Evolutionary conservation across 2,888 invertebrate genomes (phyloP).

Genomic region (Drosophila borealis): DNA sequence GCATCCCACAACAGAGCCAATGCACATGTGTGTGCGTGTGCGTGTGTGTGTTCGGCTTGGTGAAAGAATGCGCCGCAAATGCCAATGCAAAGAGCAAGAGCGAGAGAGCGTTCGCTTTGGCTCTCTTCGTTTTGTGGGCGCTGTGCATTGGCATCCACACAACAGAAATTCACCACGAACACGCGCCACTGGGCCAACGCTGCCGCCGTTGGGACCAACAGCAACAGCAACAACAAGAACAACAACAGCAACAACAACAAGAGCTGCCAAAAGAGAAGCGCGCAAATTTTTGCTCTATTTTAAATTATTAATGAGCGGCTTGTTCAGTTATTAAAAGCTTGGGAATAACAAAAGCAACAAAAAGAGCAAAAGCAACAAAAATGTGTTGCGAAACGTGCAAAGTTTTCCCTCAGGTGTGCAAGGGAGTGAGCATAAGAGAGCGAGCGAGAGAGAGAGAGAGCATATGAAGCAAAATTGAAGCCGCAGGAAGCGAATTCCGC

Average conservation of each 20-base stretch:
- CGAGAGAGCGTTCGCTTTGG: conserved; percentile 2
- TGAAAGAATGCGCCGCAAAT: conserved; percentile 55
- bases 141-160: conserved; percentile 55
- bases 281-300: conserved; percentile 76
- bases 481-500: conserved; percentile 38
- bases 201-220: conserved; percentile 27
- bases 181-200: conserved; percentile 58
- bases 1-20: conserved; percentile 52
- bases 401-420: conserved; percentile 32
- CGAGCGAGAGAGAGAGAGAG: neutral
- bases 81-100: conserved; percentile 55
- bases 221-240: conserved; percentile 12
- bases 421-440: neutral
- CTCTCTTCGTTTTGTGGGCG: conserved; percentile 30
- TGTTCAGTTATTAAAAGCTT: conserved; percentile 82
- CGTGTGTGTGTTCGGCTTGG: conserved; percentile 12
- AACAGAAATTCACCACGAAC: conserved; percentile 53
- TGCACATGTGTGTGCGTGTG: conserved; percentile 6
- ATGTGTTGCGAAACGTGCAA: conserved; percentile 36
- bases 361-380: conserved; percentile 22
- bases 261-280: conserved; percentile 41
- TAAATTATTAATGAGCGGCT: conserved; percentile 81
- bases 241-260: conserved; percentile 12
- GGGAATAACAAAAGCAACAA: conserved; percentile 63
- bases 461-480: conserved; percentile 4